These are phyloP conservation scores for Globicephala melas DNA, from an alignment of 2,113 vertebrate species.

Conservation along the genomic window DNA sequence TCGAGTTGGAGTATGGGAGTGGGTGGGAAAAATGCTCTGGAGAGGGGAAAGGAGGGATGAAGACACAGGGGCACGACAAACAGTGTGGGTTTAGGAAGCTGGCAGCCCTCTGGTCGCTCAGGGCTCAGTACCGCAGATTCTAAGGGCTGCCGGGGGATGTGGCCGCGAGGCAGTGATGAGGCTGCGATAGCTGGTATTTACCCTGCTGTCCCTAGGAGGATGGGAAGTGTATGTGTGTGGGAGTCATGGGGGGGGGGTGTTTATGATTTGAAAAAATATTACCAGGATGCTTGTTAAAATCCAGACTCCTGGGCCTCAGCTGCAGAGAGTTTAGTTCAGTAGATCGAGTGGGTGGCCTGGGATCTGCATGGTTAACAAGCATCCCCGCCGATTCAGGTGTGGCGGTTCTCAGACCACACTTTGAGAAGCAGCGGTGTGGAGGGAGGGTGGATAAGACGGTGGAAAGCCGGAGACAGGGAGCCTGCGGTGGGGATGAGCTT, in stretches of 20 bases:
- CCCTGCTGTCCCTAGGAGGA: background rate
- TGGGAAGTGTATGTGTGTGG: background rate
- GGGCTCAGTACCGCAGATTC: too few relatives aligned
- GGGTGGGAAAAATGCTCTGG: background rate
- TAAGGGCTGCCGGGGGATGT: background rate
- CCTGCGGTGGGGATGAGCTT: background rate
- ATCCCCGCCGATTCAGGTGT: background rate
- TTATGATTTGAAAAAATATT: background rate
- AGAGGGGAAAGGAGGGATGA: background rate
- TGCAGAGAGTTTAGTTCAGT: background rate
- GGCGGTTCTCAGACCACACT: background rate
- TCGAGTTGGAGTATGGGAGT: background rate
- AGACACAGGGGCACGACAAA: background rate
- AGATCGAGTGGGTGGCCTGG: background rate
- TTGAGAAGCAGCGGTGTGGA: background rate
- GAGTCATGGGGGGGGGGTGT: background rate
- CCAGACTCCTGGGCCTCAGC: background rate
- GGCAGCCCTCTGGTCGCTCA: background rate
- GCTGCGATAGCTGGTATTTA: background rate
- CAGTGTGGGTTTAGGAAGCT: background rate
- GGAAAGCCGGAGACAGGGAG: background rate
- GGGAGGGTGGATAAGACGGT: background rate
- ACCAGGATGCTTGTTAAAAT: background rate
- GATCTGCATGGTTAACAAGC: background rate
- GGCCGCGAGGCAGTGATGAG: too few relatives aligned